These are phyloP conservation scores for Neolamprologus caudopunctatus DNA, from an alignment of 2,113 vertebrate genomes.

Conservation along the genomic window DNA sequence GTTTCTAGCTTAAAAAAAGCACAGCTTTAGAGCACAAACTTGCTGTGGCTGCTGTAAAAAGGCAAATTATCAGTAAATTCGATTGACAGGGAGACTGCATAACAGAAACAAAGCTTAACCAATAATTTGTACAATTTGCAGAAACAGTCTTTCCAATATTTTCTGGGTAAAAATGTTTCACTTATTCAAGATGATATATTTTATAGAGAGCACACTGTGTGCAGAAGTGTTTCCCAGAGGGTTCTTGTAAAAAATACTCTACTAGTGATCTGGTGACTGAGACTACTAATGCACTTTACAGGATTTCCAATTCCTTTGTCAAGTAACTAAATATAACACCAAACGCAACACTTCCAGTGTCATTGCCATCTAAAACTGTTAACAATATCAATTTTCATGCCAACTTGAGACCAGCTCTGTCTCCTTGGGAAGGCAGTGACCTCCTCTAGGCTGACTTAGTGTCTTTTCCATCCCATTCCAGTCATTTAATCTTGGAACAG, in stretches of 20 bases:
- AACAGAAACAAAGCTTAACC: neutral
- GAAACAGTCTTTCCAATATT: neutral
- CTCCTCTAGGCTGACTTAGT: constrained; percentile 4
- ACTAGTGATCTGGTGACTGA: neutral
- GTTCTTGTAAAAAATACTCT: neutral
- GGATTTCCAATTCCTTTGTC: neutral
- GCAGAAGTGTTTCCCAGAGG: neutral
- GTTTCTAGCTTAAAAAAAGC: neutral
- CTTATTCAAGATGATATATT: neutral
- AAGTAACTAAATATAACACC: constrained; percentile 2
- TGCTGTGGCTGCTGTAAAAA: neutral
- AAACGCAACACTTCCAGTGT: neutral
- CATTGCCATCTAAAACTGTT: neutral
- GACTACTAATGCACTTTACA: neutral
- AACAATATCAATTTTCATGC: constrained; percentile 5
- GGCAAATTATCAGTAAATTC: neutral
- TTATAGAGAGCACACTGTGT: neutral
- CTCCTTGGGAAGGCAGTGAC: constrained; percentile 38
- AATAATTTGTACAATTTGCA: neutral
- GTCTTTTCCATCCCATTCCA: constrained; percentile 33
- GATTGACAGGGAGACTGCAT: neutral
- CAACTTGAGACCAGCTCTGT: constrained; percentile 11
- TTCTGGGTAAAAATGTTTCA: neutral
- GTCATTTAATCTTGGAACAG: constrained; percentile 68
- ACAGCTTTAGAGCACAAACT: neutral